Evolutionary conservation across 2,888 invertebrate species (phyloP).

Genomic region (Epiblema foenella): DNA sequence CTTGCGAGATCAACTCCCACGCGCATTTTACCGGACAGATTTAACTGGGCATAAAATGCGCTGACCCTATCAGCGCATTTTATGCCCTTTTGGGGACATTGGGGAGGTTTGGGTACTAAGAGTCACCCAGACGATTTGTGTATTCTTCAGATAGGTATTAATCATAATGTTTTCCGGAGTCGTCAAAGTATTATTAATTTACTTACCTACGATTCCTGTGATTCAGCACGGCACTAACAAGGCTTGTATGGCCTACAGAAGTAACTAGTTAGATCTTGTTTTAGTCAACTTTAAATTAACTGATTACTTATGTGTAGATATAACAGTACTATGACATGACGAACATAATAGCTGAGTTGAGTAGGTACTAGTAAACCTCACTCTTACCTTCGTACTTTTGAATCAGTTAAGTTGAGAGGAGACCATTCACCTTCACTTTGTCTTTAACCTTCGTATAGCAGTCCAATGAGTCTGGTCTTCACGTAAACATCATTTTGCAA

Average conservation of each 20-base stretch:
- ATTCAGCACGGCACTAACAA: no score
- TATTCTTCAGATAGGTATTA: background rate
- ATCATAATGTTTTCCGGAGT: background rate
- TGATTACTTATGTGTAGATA: background rate
- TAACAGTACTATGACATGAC: background rate
- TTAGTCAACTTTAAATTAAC: background rate
- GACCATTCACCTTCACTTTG: background rate
- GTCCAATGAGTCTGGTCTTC: background rate
- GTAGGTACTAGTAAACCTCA: background rate
- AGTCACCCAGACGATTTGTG: background rate
- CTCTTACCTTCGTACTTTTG: background rate
- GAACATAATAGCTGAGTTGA: background rate
- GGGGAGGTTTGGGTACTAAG: background rate
- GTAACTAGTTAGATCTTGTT: background rate
- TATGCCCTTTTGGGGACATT: no score
- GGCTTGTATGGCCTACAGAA: no score
- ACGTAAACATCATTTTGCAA: conserved; percentile 9
- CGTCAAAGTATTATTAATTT: background rate
- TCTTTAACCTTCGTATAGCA: background rate
- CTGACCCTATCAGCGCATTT: no score
- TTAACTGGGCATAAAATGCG: no score
- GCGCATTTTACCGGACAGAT: background rate
- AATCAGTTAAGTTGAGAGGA: background rate
- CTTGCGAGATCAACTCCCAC: background rate
- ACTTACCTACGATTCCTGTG: background rate